Evolutionary conservation across 1,140 invertebrate species (phyloP), one percentile per base, ranked within the genome.

Genomic region (Pseudomyrmex cubaensis): DNA sequence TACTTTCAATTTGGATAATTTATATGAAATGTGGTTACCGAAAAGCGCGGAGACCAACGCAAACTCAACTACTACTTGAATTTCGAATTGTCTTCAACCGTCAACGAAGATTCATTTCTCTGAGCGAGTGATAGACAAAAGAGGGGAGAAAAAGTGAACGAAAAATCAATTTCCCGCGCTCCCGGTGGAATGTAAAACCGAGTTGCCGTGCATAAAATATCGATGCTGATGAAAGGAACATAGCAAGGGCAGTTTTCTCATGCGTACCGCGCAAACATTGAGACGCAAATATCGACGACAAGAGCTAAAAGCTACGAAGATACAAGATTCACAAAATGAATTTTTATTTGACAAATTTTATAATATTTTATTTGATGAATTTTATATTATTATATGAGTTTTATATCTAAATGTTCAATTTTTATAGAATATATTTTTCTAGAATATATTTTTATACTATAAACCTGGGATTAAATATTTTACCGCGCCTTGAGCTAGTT

Each of bases 101-200:
- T 54, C 25, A 54, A 20, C 20, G 35, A 73, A 13, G 48, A 61
- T 86, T 86, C 46, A 15, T 77, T 72, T 17, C 59, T 63, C 1
- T 35, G n/a, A 4, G 5, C 22, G 12, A 52, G 44, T 54, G 85
- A 77, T 22, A 50, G 64, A 87, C 78, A 77, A 83, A 35, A 35
- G 5, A 67, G 50, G 20, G 78, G 48, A 73, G 72, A 12, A 35
- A 72, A 69, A 35, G 7, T 20, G 64, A 12, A 17, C 35, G 48
- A 66, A 72, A 83, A 86, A 86, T 87, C 86, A 87, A 86, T 87
- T 87, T 72, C 67, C 59, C 10, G 25, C 50, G 46, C 10, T 56
- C 48, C 54, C 52, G 46, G 46, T 44, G 25, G 25, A 83, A 62
- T 22, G 20, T 57, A 8, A 62, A n/a, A 62, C 13, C n/a, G 35